A percentile compares a stretch with the other conserved stretches of the same genome.
Conservation (phyloP, 2,888 invertebrate genomes). For the Lissocephala sabroskyi region DNA sequence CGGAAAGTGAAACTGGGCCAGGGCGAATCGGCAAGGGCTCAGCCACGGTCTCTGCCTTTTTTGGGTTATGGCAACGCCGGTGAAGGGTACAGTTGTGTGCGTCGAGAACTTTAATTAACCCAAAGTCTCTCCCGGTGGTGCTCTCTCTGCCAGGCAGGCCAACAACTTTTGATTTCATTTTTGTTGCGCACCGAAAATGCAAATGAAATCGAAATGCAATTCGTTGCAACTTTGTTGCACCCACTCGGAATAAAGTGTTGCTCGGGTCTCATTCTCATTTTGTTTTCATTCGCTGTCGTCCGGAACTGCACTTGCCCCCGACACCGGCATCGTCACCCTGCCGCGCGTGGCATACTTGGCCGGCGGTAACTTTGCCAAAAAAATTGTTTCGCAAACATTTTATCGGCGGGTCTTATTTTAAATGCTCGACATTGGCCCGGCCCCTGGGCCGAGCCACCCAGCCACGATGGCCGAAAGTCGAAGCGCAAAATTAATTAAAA, state of each 20-base stretch:
- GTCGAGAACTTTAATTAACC: too few relatives aligned
- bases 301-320: not conserved
- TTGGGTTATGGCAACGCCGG: too few relatives aligned
- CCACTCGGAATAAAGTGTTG: not conserved
- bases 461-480: too few relatives aligned
- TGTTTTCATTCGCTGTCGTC: slow-evolving; percentile 1
- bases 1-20: slow-evolving; percentile 53
- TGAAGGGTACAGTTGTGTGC: slow-evolving; percentile 36
- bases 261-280: slow-evolving; percentile 1
- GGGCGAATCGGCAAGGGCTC: too few relatives aligned
- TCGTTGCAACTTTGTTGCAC: slow-evolving; percentile 22
- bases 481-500: too few relatives aligned
- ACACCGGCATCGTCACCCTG: not conserved
- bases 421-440: slow-evolving; percentile 25
- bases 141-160: not conserved
- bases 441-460: slow-evolving; percentile 16
- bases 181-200: not conserved
- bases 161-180: not conserved
- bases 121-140: not conserved
- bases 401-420: slow-evolving; percentile 10
- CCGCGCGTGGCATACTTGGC: slow-evolving; percentile 54
- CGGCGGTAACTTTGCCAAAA: slow-evolving; percentile 26
- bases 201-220: slow-evolving; percentile 53
- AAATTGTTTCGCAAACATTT: slow-evolving; percentile 53
- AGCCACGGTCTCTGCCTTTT: too few relatives aligned